Base-by-base conservation (phyloP, 1,140 invertebrate genomes). In the Ditylenchus dipsaci region DNA sequence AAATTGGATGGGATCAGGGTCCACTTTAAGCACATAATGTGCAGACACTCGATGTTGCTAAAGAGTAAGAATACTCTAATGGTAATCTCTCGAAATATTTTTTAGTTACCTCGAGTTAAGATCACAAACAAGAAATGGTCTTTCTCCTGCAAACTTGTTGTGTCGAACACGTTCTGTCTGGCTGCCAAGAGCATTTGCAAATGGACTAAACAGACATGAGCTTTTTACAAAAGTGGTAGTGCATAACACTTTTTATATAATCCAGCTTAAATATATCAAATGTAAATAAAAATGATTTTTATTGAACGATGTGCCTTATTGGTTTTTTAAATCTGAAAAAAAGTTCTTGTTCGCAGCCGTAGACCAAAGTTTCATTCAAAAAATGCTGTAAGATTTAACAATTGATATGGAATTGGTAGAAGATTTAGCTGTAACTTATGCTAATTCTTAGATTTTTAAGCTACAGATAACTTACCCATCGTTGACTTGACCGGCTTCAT, bases 401-500 rank as follows among this genome's bases (percentile, higher is more conserved):
- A n/a, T n/a, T n/a, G n/a, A n/a, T n/a, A n/a, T n/a, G n/a, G n/a
- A n/a, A n/a, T n/a, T n/a, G n/a, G n/a, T n/a, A n/a, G n/a, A n/a
- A n/a, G n/a, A n/a, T n/a, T n/a, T n/a, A n/a, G n/a, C n/a, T n/a
- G n/a, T n/a, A n/a, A n/a, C n/a, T n/a, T n/a, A n/a, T n/a, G n/a
- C n/a, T n/a, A n/a, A n/a, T n/a, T n/a, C n/a, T n/a, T n/a, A n/a
- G n/a, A n/a, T n/a, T n/a, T n/a, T n/a, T n/a, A n/a, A n/a, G n/a
- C n/a, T n/a, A n/a, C n/a, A 38, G 15, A 19, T 7, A 53, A 21
- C n/a, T 8, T 19, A 26, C n/a, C 95, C 95, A 84, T 97, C 93
- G 83, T 98, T 97, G 90, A 95, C 93, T 87, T 97, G 92, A 33
- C 93, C 93, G 0, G 89, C 87, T 81, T 97, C 93, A 84, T 98